These are phyloP conservation scores for Oryzias dopingdopingensis DNA, from an alignment of 2,797 vertebrate genomes.

Conservation along the genomic window DNA sequence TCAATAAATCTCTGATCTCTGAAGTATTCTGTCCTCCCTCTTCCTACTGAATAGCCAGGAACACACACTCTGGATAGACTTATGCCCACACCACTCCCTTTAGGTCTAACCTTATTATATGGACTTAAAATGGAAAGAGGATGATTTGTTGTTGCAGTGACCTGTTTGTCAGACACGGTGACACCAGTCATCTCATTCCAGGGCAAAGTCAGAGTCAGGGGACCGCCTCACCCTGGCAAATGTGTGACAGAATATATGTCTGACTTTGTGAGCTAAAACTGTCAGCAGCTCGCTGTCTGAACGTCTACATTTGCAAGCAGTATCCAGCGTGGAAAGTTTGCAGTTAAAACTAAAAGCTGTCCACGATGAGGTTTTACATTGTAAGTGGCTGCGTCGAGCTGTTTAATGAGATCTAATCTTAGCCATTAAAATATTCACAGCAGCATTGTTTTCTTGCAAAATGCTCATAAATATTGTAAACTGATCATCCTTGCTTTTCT, in stretches of 20 bases:
- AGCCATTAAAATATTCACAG: too few species aligned
- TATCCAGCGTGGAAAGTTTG: too few species aligned
- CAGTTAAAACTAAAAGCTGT: too few species aligned
- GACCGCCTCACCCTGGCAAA: conserved; percentile 30
- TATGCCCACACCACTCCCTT: conserved; percentile 44
- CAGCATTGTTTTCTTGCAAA: too few species aligned
- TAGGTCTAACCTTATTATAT: conserved; percentile 69
- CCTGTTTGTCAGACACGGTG: conserved; percentile 58
- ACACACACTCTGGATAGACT: conserved; percentile 29
- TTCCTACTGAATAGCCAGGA: conserved; percentile 31
- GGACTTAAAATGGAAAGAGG: conserved; percentile 57
- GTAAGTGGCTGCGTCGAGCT: too few species aligned
- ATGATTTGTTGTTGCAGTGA: conserved; percentile 65
- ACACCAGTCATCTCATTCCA: conserved; percentile 59
- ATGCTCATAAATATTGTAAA: too few species aligned
- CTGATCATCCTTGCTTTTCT: too few species aligned
- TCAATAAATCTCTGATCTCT: conserved; percentile 72
- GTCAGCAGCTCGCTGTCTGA: conserved; percentile 14
- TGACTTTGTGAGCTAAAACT: conserved; percentile 31
- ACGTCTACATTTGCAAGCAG: too few species aligned
- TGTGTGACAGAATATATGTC: conserved; percentile 52
- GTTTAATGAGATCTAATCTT: too few species aligned
- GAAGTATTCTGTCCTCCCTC: conserved; percentile 53
- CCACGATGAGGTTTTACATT: too few species aligned
- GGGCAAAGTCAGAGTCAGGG: conserved; percentile 45